Conservation (phyloP, 2,113 vertebrate genomes). For the Raja brachyura region DNA sequence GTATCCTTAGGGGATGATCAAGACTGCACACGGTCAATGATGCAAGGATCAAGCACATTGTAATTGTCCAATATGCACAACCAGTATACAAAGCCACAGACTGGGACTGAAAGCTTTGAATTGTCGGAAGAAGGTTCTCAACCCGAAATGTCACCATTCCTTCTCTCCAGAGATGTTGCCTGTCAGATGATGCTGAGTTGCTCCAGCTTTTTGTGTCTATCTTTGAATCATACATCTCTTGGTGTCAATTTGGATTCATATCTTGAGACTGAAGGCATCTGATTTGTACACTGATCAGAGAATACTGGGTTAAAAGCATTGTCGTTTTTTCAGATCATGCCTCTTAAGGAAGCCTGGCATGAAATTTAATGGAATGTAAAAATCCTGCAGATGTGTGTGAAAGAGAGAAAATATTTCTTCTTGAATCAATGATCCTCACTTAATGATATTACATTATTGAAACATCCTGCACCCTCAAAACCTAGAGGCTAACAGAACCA, state of each 20-base stretch:
- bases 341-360: not conserved
- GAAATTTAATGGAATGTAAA: not conserved
- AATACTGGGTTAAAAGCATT: not conserved
- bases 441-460: too few relatives aligned
- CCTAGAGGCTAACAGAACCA: too few relatives aligned
- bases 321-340: not conserved
- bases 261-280: not conserved
- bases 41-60: too few relatives aligned
- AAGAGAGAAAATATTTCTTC: not conserved
- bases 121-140: too few relatives aligned
- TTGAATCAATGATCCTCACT: too few relatives aligned
- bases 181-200: too few relatives aligned
- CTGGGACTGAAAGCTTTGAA: not conserved
- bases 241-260: not conserved
- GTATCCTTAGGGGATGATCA: not conserved
- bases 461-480: too few relatives aligned
- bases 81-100: not conserved
- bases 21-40: not conserved
- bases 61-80: not conserved
- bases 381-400: not conserved
- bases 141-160: too few relatives aligned
- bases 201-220: too few relatives aligned
- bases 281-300: not conserved
- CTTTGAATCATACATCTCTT: not conserved
- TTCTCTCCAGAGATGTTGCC: too few relatives aligned